Percentiles rank a stretch among this genome's conserved stretches.
phyloP scores from a whole-genome alignment of 2,113 vertebrate genomes.

The Synchiropus splendidus region DNA sequence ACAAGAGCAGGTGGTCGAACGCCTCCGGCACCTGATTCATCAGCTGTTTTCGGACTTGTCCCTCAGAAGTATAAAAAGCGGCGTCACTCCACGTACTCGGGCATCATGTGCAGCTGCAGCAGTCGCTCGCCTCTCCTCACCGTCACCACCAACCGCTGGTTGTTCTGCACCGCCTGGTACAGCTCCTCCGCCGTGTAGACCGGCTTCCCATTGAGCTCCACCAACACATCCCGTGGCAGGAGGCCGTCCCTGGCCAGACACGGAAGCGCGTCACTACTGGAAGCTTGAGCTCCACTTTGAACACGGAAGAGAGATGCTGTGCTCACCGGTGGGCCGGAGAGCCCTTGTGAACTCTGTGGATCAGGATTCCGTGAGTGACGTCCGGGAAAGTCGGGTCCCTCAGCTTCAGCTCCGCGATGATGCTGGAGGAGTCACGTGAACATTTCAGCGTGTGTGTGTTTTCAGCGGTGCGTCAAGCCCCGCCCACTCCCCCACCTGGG shows the following conservation, averaged over 20 bases:
- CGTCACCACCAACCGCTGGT: conserved; percentile 72
- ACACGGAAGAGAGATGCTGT: too few species aligned
- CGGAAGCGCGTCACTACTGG: too few species aligned
- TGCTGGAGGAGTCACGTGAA: conserved; percentile 61
- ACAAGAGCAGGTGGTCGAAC: too few species aligned
- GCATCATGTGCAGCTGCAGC: conserved; percentile 74
- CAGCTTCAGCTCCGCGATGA: conserved; percentile 81
- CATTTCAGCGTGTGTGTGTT: too few species aligned
- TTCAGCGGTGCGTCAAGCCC: too few species aligned
- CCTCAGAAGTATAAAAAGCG: background rate
- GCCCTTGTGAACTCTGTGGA: conserved; percentile 83
- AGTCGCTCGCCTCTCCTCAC: conserved; percentile 68
- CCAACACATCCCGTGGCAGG: conserved; percentile 58
- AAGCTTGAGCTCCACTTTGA: too few species aligned
- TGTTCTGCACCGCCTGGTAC: conserved; percentile 75
- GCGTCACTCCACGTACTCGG: conserved; percentile 75
- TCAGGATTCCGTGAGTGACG: conserved; percentile 81
- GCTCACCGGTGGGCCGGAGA: conserved; percentile 82
- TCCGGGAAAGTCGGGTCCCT: conserved; percentile 81
- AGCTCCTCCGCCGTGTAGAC: conserved; percentile 79
- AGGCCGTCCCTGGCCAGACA: conserved; percentile 47
- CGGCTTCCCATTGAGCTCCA: conserved; percentile 44
- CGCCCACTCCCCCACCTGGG: conserved; percentile 67
- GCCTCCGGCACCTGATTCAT: too few species aligned
- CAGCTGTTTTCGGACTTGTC: background rate